These are phyloP conservation scores for Caenorhabditis sp. DNA, from an alignment of 2,888 invertebrate species.

Conservation along the genomic window DNA sequence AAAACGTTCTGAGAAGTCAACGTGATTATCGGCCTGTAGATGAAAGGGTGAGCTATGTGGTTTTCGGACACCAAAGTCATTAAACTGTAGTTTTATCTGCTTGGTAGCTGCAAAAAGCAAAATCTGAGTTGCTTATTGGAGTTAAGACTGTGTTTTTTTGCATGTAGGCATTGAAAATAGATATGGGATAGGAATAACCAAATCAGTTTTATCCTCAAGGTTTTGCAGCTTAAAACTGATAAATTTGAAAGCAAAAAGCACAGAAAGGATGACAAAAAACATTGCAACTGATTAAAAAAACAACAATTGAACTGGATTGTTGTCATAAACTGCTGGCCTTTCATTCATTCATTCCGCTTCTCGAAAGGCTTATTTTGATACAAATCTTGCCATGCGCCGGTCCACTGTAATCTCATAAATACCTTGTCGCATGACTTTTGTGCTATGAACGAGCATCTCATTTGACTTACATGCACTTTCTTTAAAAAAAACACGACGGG, in stretches of 20 bases:
- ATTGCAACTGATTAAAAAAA: background rate
- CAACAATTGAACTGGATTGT: slow-evolving; percentile 26
- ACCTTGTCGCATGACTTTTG: slow-evolving; percentile 20
- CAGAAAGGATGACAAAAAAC: background rate
- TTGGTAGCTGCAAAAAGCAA: background rate
- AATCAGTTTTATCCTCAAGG: no score
- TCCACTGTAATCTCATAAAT: slow-evolving; percentile 47
- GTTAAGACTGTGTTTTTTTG: slow-evolving; percentile 1
- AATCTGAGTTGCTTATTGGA: background rate
- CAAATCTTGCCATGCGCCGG: slow-evolving; percentile 5
- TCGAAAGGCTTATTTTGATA: slow-evolving; percentile 18
- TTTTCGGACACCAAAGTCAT: background rate
- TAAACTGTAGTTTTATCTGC: slow-evolving; percentile 9
- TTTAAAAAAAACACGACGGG: slow-evolving; percentile 14
- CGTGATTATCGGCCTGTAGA: slow-evolving; percentile 65
- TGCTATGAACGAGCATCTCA: slow-evolving; percentile 4
- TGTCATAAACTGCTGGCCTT: slow-evolving; percentile 26
- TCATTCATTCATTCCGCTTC: slow-evolving; percentile 1
- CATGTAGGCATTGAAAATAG: no score
- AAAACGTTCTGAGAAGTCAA: slow-evolving; percentile 50
- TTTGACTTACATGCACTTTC: slow-evolving; percentile 15
- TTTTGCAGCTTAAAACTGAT: no score
- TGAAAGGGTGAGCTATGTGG: slow-evolving; percentile 47
- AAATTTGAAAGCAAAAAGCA: background rate
- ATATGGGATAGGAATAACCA: no score